phyloP scores from a whole-genome alignment of 2,113 vertebrate genomes.

The Calyptommatus sinebrachiatus region DNA sequence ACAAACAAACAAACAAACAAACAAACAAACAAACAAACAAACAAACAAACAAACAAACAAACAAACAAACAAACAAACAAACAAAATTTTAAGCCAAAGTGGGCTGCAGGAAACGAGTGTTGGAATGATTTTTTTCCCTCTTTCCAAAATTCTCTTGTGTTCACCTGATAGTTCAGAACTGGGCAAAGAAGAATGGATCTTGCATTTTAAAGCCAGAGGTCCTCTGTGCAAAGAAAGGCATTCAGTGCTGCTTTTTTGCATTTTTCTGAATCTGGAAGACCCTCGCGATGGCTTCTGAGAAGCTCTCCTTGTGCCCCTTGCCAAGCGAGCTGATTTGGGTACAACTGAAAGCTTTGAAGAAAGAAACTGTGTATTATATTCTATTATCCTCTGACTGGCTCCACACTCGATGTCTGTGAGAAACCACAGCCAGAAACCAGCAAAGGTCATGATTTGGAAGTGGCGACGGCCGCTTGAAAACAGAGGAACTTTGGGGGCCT shows the following conservation, averaged over 20 bases:
- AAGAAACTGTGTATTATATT: not conserved
- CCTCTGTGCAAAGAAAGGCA: not conserved
- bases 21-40: no score
- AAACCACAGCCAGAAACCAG: conserved; percentile 53
- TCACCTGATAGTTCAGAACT: not conserved
- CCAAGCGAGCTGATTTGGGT: not conserved
- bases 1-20: no score
- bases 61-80: no score
- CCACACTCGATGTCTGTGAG: conserved; percentile 41
- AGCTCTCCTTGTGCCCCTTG: rapidly evolving
- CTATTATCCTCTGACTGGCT: conserved; percentile 38
- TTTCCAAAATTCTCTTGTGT: no score
- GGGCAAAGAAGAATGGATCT: no score
- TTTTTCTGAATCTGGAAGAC: rapidly evolving
- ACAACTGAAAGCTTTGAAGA: conserved; percentile 18
- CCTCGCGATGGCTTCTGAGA: not conserved
- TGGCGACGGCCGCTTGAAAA: conserved; percentile 30
- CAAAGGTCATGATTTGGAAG: conserved; percentile 55
- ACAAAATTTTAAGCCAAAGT: no score
- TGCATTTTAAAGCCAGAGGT: no score
- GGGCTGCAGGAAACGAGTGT: no score
- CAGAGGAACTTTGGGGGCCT: conserved; percentile 64
- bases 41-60: no score
- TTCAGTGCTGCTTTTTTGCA: not conserved
- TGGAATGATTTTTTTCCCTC: no score